Evolutionary conservation across 1,140 invertebrate genomes (phyloP), one percentile per base, ranked within the genome.

Genomic region (Drosophila setifemur): DNA sequence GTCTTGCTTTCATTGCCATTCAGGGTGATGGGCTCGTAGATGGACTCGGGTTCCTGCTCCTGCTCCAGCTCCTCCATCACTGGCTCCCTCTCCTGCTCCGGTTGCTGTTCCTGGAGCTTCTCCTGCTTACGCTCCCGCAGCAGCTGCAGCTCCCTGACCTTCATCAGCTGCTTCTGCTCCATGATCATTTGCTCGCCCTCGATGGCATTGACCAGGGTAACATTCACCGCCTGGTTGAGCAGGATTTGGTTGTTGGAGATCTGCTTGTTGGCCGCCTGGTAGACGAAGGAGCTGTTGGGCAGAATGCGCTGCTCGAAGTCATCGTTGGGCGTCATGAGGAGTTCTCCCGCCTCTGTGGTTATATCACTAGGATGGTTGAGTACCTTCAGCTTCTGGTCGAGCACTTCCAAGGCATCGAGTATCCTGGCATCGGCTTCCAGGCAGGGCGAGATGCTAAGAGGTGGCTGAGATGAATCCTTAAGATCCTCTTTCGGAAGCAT

Each of bases 291-390:
- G 31, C 40, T 78, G 21, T 89, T 89, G 11, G 88, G 88, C 61
- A 89, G 18, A 4, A 89, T 53, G 0, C 88, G 78, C 53, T 85
- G 73, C 44, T 88, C 88, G 11, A 88, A 89, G 47, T 89, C 88
- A 68, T 89, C 76, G 11, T 81, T 70, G 29, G 33, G 19, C 0
- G 37, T 40, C 7, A 79, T 29, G 1, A 66, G 26, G 16, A 85
- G 55, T 29, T 73, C 81, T 0, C 47, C 40, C 7, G 42, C 28
- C 4, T 25, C 12, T 0, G 33, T 2, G 3, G 45, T 28, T 18
- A 53, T 26, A 11, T 42, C 33, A 6, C 26, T 33, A 12, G 63
- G 33, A 5, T 66, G 64, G 0, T 35, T 44, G 7, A 88, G 79
- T 4, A 66, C 60, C 29, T 86, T 75, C 7, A 88, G 33, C 58